These are phyloP conservation scores for Tyto alba DNA, from an alignment of 2,113 vertebrate species.

Conservation along the genomic window DNA sequence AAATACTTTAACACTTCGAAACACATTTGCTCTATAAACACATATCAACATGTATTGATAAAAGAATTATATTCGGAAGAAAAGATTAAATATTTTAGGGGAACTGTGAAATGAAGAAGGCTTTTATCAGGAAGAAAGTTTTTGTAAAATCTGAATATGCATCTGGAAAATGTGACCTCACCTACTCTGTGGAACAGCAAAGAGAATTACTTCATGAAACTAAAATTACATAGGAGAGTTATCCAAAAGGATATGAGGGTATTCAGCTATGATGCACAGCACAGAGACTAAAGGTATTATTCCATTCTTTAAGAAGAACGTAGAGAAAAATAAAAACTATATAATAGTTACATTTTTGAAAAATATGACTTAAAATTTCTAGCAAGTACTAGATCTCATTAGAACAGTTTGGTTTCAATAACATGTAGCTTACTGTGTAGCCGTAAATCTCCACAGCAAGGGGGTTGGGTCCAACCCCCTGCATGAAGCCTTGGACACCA, in stretches of 20 bases:
- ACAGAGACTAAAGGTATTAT: neutral
- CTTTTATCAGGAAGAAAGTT: neutral
- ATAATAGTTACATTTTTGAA: neutral
- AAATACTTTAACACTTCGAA: neutral
- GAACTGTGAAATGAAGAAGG: neutral
- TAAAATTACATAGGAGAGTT: slow-evolving; percentile 15
- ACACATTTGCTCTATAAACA: neutral
- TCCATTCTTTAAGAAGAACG: neutral
- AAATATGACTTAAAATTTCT: neutral
- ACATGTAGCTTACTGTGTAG: neutral
- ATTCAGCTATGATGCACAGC: neutral
- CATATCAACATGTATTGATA: neutral
- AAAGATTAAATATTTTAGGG: neutral
- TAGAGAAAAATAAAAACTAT: neutral
- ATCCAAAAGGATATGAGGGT: neutral
- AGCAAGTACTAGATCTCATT: neutral
- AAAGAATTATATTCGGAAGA: neutral
- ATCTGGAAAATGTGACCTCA: slow-evolving; percentile 33
- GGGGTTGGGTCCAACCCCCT: neutral
- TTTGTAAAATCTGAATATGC: neutral
- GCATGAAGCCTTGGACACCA: neutral
- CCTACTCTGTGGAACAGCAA: neutral
- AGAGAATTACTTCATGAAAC: slow-evolving; percentile 21
- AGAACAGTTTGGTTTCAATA: neutral
- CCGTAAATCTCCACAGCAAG: neutral